phyloP scores from a whole-genome alignment of 2,797 vertebrate species.

The Hippocampus kuda region DNA sequence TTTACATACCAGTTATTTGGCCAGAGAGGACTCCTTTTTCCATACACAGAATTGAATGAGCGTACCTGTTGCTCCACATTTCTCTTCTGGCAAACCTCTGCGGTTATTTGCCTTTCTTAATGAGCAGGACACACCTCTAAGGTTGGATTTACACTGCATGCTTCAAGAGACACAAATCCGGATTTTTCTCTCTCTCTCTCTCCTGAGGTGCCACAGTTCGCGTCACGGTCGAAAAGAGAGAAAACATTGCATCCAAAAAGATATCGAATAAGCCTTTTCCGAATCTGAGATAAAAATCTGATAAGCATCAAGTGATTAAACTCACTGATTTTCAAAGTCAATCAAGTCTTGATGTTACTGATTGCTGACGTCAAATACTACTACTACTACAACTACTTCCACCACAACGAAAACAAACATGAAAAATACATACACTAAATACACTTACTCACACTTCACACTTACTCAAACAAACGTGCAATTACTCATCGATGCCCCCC shows the following conservation, averaged over 20 bases:
- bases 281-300: not conserved
- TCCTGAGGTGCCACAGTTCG: too few species aligned
- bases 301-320: not conserved
- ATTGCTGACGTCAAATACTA: not conserved
- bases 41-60: not conserved
- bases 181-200: not conserved
- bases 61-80: not conserved
- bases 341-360: not conserved
- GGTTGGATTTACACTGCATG: not conserved
- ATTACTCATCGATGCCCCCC: too few species aligned
- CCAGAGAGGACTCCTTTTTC: not conserved
- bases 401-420: not conserved
- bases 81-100: not conserved
- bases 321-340: not conserved
- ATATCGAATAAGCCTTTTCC: not conserved
- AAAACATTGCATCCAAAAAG: not conserved
- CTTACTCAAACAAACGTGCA: too few species aligned
- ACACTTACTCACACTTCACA: too few species aligned
- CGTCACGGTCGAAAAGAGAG: not conserved
- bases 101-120: not conserved
- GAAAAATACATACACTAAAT: not conserved
- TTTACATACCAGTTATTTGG: not conserved
- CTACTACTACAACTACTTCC: not conserved
- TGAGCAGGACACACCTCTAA: not conserved
- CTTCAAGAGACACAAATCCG: not conserved